These are phyloP conservation scores for Anodontia alba DNA, from an alignment of 2,888 invertebrate genomes.

Conservation along the genomic window DNA sequence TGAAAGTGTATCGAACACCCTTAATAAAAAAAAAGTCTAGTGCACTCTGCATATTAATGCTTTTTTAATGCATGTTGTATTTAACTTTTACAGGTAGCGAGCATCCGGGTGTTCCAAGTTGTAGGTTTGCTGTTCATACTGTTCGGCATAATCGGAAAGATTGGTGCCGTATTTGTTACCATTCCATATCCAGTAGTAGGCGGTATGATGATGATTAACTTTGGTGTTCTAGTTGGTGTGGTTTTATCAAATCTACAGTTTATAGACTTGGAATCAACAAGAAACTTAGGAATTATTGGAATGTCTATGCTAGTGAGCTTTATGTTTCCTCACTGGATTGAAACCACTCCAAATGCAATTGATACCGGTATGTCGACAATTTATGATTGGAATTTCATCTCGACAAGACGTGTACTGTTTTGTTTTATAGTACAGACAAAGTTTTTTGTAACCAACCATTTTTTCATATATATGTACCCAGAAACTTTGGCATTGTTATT, in stretches of 20 bases:
- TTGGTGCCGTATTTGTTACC: slow-evolving; percentile 84
- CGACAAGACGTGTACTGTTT: too few relatives aligned
- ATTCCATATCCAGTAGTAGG: slow-evolving; percentile 85
- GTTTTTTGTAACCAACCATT: too few relatives aligned
- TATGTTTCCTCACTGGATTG: slow-evolving; percentile 81
- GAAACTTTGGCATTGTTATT: too few relatives aligned
- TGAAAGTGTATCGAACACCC: too few relatives aligned
- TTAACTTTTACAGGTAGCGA: slow-evolving; percentile 84
- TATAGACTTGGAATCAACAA: slow-evolving; percentile 91
- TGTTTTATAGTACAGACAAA: too few relatives aligned
- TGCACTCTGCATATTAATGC: too few relatives aligned
- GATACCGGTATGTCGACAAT: slow-evolving; percentile 60
- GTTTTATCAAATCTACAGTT: slow-evolving; percentile 72
- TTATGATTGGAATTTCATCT: too few relatives aligned
- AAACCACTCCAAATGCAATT: slow-evolving; percentile 54
- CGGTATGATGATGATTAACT: slow-evolving; percentile 71
- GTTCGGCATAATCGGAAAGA: slow-evolving; percentile 84
- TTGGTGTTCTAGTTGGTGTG: slow-evolving; percentile 73
- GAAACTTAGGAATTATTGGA: slow-evolving; percentile 94
- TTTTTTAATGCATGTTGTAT: too few relatives aligned
- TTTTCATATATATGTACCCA: too few relatives aligned
- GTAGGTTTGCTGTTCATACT: slow-evolving; percentile 83
- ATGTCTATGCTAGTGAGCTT: slow-evolving; percentile 94
- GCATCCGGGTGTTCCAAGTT: slow-evolving; percentile 83
- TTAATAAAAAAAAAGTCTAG: too few relatives aligned